These are phyloP conservation scores for Odontocolon sp. DNA, from an alignment of 2,888 invertebrate species.

Conservation along the genomic window DNA sequence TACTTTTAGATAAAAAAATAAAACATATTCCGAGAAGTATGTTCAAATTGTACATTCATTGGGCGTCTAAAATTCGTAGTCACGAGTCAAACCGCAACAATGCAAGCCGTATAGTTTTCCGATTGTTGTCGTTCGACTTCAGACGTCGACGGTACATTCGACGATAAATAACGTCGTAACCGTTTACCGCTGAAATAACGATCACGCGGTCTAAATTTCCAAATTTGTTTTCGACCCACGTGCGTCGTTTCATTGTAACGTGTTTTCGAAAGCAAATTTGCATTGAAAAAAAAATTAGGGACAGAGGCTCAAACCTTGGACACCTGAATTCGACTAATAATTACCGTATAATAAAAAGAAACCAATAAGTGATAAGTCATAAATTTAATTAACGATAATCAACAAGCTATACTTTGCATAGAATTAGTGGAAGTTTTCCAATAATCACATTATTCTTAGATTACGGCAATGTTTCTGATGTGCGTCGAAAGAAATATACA, in stretches of 20 bases:
- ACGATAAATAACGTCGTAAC: not conserved
- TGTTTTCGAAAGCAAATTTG: constrained; percentile 1
- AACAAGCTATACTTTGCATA: constrained; percentile 97
- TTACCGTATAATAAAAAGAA: constrained; percentile 23
- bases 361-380: constrained; percentile 36
- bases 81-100: too few species aligned
- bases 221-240: constrained; percentile 14
- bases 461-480: constrained; percentile 73
- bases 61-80: too few species aligned
- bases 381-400: constrained; percentile 67
- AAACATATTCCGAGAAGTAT: constrained; percentile 12
- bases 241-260: not conserved
- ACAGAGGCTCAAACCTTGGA: not conserved
- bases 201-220: not conserved
- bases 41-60: constrained; percentile 49
- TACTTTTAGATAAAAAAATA: constrained; percentile 22
- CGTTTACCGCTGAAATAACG: not conserved
- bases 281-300: not conserved
- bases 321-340: not conserved
- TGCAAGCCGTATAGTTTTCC: too few species aligned
- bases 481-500: constrained; percentile 63
- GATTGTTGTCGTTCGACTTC: too few species aligned
- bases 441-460: constrained; percentile 82
- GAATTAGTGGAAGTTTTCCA: constrained; percentile 94
- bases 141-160: too few species aligned